Conservation (phyloP, 1,140 invertebrate species). For the Leucophenga varia region DNA sequence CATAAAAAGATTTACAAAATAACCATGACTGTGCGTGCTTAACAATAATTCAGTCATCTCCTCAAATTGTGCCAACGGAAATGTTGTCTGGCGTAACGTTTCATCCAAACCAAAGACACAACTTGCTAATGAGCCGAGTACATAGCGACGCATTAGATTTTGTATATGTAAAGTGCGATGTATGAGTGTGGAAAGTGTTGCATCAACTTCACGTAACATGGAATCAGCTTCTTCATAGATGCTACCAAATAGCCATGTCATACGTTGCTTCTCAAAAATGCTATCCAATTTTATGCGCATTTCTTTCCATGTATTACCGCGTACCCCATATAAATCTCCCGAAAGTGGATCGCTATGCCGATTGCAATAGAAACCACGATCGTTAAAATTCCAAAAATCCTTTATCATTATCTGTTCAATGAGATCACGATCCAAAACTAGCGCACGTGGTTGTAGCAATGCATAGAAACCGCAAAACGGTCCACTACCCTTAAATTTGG, state of each 20-base stretch:
- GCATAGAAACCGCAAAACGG: conserved; percentile 51
- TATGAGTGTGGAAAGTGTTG: conserved; percentile 31
- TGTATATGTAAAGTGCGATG: conserved; percentile 42
- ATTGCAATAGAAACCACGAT: conserved; percentile 60
- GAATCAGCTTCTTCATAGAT: conserved; percentile 37
- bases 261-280: conserved; percentile 63
- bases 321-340: conserved; percentile 60
- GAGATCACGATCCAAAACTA: conserved; percentile 59
- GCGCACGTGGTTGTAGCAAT: conserved; percentile 36
- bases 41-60: conserved; percentile 46
- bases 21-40: conserved; percentile 41
- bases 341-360: conserved; percentile 59
- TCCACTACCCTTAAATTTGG: conserved; percentile 43
- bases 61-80: conserved; percentile 36
- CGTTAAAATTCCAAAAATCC: conserved; percentile 63
- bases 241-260: conserved; percentile 59
- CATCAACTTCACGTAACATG: conserved; percentile 25
- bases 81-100: conserved; percentile 24
- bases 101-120: conserved; percentile 40
- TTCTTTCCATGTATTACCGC: conserved; percentile 63
- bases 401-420: conserved; percentile 63
- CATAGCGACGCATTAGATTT: conserved; percentile 39
- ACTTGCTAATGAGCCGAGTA: conserved; percentile 32
- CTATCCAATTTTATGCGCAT: conserved; percentile 65
- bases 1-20: conserved; percentile 39